Evolutionary conservation across 2,888 invertebrate species (phyloP), one percentile per base, ranked within the genome.

Genomic region (Lottia scabra): DNA sequence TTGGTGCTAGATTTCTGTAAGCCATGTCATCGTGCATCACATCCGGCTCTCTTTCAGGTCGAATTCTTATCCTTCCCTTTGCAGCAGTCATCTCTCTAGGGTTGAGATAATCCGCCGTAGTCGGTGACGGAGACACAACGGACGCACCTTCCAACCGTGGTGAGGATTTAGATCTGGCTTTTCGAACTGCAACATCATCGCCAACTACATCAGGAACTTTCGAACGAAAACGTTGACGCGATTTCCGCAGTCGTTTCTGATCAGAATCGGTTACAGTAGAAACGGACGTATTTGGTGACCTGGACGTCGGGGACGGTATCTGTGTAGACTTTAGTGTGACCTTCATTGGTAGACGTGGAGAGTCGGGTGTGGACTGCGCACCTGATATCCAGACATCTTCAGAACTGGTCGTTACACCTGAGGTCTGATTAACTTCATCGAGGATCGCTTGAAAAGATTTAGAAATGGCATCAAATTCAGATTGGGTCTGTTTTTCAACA

Each of bases 401-500:
- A 30, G 44, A 48, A 12, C 44, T 63, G 19, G 19, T 71, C 66
- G 19, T 73, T 48, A 48, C 44, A 68, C 26, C 66, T 67, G 46
- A 65, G 56, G 67, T 68, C 65, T 66, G 68, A 44, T 68, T 65
- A 43, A 85, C 84, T 71, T 85, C 85, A 68, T 84, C 85, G 10
- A 85, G 73, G 23, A 85, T 76, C 43, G 83, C 82, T 68, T 84
- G 84, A 76, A 84, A 85, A 56, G 84, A 83, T 69, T 81, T 83
- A 8, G 83, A 82, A 43, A 85, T 83, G 63, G 83, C 78, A 64
- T 85, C 85, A 78, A 84, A 83, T 73, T 85, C 85, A 46, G 80
- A 78, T 68, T 84, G 82, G 10, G 83, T 83, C 71, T 83, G 81
- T 66, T 80, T 76, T 65, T 84, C 83, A 19, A 80, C 74, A 63